Evolutionary conservation across 2,888 invertebrate species (phyloP).

Genomic region (Metellina segmentata): DNA sequence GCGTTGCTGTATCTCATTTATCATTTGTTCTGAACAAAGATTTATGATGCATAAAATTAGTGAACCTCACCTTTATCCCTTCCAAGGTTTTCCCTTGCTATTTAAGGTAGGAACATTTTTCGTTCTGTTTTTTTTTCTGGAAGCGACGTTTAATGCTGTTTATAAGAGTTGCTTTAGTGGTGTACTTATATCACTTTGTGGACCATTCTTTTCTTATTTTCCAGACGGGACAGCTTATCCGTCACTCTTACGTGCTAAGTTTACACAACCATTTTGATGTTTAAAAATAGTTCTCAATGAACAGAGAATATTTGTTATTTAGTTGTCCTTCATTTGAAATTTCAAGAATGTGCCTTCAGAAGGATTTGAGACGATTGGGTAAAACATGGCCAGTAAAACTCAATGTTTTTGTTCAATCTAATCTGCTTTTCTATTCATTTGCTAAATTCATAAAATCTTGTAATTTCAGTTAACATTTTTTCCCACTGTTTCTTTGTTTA

Average conservation of each 20-base stretch:
- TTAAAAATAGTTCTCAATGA: no score
- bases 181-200: background rate
- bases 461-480: no score
- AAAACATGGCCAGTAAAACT: no score
- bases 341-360: no score
- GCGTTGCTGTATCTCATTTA: background rate
- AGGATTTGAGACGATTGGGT: no score
- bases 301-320: no score
- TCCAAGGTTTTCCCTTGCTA: background rate
- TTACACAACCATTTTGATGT: no score
- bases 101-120: background rate
- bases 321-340: no score
- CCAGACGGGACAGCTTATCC: background rate
- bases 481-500: no score
- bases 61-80: background rate
- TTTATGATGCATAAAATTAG: conserved; percentile 1
- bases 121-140: background rate
- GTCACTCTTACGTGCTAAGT: background rate
- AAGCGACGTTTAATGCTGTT: background rate
- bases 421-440: no score
- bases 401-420: no score
- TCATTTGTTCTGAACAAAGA: background rate
- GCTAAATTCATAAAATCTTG: no score
- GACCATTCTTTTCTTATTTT: background rate
- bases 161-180: background rate